Base-by-base conservation (phyloP, 2,797 vertebrate genomes). In the Lophius americanus region DNA sequence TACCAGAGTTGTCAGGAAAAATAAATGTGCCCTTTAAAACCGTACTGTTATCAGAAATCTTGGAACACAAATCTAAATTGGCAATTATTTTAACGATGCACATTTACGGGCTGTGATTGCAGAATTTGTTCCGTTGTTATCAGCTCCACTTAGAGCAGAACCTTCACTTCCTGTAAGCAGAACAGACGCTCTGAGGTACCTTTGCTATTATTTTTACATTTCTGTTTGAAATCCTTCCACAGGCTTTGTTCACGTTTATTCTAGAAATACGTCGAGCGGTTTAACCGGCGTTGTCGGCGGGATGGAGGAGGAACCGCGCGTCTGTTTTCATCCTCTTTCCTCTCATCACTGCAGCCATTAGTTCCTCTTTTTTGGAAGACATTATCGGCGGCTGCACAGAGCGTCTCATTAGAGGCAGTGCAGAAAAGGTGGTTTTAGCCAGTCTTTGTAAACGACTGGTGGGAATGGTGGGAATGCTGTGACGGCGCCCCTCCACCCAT, bases 341-440 rank as follows among this genome's bases (percentile, higher is more conserved):
- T 56, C 78, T 75, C 56, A 82, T 86, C 76, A 72, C 54, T 41
- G 12, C 75, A 73, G 73, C 66, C 75, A 78, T 78, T 84, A 6
- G 36, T 52, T 13, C 9, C n/a, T 64, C 48, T 62, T 57, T 73
- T 73, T 65, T 60, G 41, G 36, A 73, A 14, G 65, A 62, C 56
- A 73, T 75, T 78, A 84, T 85, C 76, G 67, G 64, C 42, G 23
- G 60, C 72, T 55, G 50, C 12, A 5, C 68, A 68, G 76, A 78
- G 78, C 71, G 78, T 79, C 68, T 83, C 71, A 73, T 79, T 76
- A 75, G 60, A 67, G 84, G 51, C 68, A 38, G 36, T 51, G 59
- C 74, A 67, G 70, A 80, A 85, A 85, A 83, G 68, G 55, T 78
- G 82, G 52, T 82, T 85, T 85, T 78, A 48, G 46, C 14, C 47